Evolutionary conservation across 92 coral and sea anemone genomes (phyloP), one percentile per base, ranked within the genome.

Genomic region (Nematostella vectensis): DNA sequence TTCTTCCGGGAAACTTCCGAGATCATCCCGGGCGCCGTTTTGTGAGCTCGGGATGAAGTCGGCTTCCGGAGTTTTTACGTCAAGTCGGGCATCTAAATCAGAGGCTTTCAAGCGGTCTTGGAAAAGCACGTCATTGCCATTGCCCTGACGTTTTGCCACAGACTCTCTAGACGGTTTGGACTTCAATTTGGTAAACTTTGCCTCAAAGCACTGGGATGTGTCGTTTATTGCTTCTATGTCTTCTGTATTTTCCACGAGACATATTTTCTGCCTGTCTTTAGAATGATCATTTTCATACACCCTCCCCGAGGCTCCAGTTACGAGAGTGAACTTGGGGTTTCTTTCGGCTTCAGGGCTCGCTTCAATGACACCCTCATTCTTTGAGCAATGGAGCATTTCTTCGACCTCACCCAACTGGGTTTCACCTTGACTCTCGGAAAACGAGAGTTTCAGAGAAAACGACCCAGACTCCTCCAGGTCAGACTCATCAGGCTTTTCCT

Each of bases 371-470:
- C 26, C 54, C 17, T 23, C 20, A 16, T 23, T 48, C 17, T 48
- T 23, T 8, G 49, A 54, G 10, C 59, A n/a, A 24, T n/a, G 59
- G 13, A 33, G 15, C 2, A 9, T 11, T 11, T 22, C 31, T 27
- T 55, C 62, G n/a, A n/a, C n/a, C 44, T 3, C 16, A 36, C 48
- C 15, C 39, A 15, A 18, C 4, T 3, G 11, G 10, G 79, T 86
- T 31, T 74, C 77, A 11, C 47, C 76, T 37, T 73, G 74, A 31
- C 75, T 95, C 31, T 76, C 88, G 22, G 83, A 82, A 15, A 78
- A 60, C 4, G 95, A 85, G 15, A 85, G 65, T 36, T 58, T 68
- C 51, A 85, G 68, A 39, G 81, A 80, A 75, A 85, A 85, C 23
- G 95, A 80, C 29, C 72, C 72, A 15, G 72, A 31, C 33, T 39